phyloP scores from a whole-genome alignment of 2,113 vertebrate genomes.

The Corapipo altera region DNA sequence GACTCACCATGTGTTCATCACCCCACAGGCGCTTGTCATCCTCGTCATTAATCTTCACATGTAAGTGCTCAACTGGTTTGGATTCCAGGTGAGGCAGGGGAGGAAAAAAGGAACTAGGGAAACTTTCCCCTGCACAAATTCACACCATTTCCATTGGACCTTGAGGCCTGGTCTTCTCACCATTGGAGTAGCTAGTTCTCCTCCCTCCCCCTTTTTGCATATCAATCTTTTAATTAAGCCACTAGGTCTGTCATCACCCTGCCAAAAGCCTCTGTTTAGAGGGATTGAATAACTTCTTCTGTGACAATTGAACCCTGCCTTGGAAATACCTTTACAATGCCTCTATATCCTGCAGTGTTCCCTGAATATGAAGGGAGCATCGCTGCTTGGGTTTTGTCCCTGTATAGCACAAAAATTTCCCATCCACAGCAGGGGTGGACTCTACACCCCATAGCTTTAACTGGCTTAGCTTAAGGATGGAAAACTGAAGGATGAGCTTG shows the following conservation, averaged over 20 bases:
- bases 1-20: conserved; percentile 77
- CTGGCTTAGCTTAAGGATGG: neutral
- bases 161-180: neutral
- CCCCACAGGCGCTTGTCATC: conserved; percentile 70
- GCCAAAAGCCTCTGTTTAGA: neutral
- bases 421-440: neutral
- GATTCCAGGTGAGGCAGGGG: neutral
- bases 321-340: rapidly evolving
- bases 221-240: neutral
- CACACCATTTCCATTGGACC: neutral
- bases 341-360: neutral
- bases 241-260: neutral
- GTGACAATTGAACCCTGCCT: neutral
- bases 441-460: neutral
- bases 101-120: neutral
- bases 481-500: neutral
- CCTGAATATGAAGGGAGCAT: neutral
- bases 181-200: neutral
- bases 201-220: neutral
- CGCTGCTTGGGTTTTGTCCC: neutral
- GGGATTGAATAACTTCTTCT: neutral
- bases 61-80: conserved; percentile 28
- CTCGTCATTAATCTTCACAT: conserved; percentile 69
- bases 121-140: neutral
- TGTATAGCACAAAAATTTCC: too few relatives aligned